Conservation (phyloP, 2,113 vertebrate genomes). For the Brienomyrus longianalis region DNA sequence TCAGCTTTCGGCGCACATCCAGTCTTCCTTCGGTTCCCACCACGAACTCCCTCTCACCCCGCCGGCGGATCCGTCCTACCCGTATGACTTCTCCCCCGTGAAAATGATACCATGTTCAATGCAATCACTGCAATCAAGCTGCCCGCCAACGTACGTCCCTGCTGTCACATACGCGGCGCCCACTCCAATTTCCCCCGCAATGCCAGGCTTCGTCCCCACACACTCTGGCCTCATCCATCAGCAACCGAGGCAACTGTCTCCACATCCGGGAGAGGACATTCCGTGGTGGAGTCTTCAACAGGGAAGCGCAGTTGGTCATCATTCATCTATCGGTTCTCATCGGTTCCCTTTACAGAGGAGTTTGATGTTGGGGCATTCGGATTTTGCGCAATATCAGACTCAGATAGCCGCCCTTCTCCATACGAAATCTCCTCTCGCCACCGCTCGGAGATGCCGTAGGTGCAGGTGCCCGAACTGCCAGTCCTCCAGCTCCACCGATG, state of each 20-base stretch:
- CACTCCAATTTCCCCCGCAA: constrained; percentile 61
- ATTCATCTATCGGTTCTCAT: constrained; percentile 57
- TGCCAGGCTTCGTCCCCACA: constrained; percentile 75
- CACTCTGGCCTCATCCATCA: constrained; percentile 84
- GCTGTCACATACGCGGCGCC: constrained; percentile 78
- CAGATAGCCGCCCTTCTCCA: constrained; percentile 92
- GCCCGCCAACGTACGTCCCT: constrained; percentile 83
- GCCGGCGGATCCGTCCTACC: constrained; percentile 87
- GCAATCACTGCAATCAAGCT: constrained; percentile 78
- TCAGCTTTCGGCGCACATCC: constrained; percentile 72
- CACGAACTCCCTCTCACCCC: constrained; percentile 94
- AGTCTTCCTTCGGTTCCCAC: constrained; percentile 75
- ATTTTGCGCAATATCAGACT: constrained; percentile 94
- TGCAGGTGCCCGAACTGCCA: constrained; percentile 97
- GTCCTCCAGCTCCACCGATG: constrained; percentile 79
- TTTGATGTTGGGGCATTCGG: constrained; percentile 84
- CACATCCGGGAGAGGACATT: constrained; percentile 80
- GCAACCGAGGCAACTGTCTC: constrained; percentile 84
- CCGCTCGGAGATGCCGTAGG: constrained; percentile 88
- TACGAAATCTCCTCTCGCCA: constrained; percentile 86
- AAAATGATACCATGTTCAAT: constrained; percentile 93
- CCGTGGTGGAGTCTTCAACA: constrained; percentile 89
- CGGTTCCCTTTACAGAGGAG: constrained; percentile 76
- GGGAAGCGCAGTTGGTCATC: constrained; percentile 65
- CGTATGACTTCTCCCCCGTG: constrained; percentile 92